Base-by-base conservation (phyloP, 2,888 invertebrate genomes). In the Drosophila mimetica region DNA sequence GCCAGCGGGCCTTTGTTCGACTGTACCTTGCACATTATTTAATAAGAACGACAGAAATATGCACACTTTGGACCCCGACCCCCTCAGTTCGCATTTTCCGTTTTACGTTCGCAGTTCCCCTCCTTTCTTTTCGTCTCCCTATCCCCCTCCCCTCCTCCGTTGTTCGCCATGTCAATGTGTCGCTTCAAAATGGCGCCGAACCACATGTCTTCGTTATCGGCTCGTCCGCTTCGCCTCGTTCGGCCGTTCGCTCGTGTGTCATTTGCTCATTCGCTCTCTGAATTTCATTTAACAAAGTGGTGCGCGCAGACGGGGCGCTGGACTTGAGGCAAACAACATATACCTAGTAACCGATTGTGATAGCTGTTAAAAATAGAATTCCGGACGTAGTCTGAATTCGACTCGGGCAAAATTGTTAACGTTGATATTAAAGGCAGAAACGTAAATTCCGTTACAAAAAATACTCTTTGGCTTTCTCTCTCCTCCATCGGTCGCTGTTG, bases 121-220 rank as follows among this genome's bases (percentile, higher is more conserved):
- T 28, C 14, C 9, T 30, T n/a, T 11, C 11, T 44, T 48, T 37
- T 14, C 28, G n/a, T 37, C 14, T 41, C 25, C 42, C 32, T 37
- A 30, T 9, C 16, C 18, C 32, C 42, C 14, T 13, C 1, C 39
- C 7, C 25, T n/a, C n/a, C n/a, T 44, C 41, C 36, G 30, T 1
- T n/a, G 9, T 47, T 44, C 54, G 63, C 47, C 61, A 47, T 69
- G 79, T 55, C 76, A 88, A 71, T 79, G 74, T 85, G 77, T 83
- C 75, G 42, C 78, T 75, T 66, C 86, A 79, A 83, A 88, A 87
- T 88, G 85, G 85, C 86, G 83, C 79, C 83, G 82, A 70, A 77
- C 88, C 83, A 82, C 83, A 83, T 83, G 88, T 83, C 76, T 77
- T 77, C 71, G 80, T 74, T 77, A 75, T 83, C 81, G 83, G 71